Evolutionary conservation across 2,888 invertebrate genomes (phyloP), one percentile per base, ranked within the genome.

Genomic region (Argyresthia goedartella): DNA sequence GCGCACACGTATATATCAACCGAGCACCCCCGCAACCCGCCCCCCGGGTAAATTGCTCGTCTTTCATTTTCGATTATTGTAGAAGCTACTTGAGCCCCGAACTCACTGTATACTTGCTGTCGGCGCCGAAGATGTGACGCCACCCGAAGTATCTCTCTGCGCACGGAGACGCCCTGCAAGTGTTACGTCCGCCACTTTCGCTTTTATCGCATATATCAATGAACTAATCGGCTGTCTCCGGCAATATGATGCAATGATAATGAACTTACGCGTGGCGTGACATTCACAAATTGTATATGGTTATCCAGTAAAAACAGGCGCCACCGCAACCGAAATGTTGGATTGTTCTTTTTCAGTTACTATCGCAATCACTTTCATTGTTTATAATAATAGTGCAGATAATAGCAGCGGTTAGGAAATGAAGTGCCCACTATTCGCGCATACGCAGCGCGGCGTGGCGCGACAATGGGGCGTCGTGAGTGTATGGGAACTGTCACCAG

Each of bases 41-140:
- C 14, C 14, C 11, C n/a, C n/a, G n/a, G n/a, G n/a, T n/a, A n/a
- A 39, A 39, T 9, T 45, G 52, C 39, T 63, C 63, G 69, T 66
- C 68, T 70, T 70, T 70, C 67, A 66, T 70, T 70, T 70, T 70
- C 68, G 66, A 67, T 67, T 66, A 67, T 61, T 54, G 54, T 48
- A 43, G 55, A 55, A 56, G 55, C 53, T 54, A 25, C 49, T 50
- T 8, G 35, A 42, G 3, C 42, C 8, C 25, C 25, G 6, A 25
- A 25, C 25, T 25, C 6, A 6, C 6, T 25, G 25, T 25, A 25
- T 25, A 25, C 6, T 25, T 25, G 25, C 25, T 6, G 6, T 25
- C 25, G 25, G 33, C 8, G 34, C 34, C 47, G 11, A 15, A 44
- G 8, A 14, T 46, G n/a, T 47, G 47, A 47, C 47, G 47, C 34